These are phyloP conservation scores for Lasioglossum baleicum DNA, from an alignment of 1,140 invertebrate species.

Conservation along the genomic window DNA sequence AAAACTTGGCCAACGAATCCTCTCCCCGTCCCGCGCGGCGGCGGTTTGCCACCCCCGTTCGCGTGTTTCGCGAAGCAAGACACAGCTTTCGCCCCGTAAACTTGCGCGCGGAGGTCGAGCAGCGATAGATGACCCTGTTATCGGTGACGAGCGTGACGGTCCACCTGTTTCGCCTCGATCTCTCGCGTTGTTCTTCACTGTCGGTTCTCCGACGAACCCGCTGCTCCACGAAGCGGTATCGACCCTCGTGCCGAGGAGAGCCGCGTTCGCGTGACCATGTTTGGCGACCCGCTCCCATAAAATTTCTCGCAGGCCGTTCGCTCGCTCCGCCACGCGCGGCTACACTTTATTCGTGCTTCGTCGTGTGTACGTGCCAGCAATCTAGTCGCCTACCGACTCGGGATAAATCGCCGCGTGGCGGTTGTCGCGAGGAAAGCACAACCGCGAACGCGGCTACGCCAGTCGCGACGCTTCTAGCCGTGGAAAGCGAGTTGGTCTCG, in stretches of 20 bases:
- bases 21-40: background rate
- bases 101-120: conserved; percentile 37
- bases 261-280: conserved; percentile 63
- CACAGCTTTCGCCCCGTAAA: conserved; percentile 12
- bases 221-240: background rate
- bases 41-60: too few species aligned
- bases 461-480: conserved; percentile 18
- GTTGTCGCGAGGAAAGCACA: conserved; percentile 51
- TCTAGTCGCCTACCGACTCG: conserved; percentile 45
- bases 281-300: conserved; percentile 68
- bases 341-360: conserved; percentile 10
- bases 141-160: conserved; percentile 36
- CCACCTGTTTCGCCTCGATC: conserved; percentile 47
- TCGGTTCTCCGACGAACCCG: background rate
- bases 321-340: conserved; percentile 1
- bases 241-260: conserved; percentile 18
- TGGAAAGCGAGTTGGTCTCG: background rate
- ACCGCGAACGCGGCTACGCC: background rate
- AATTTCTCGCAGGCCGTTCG: conserved; percentile 52
- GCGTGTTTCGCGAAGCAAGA: too few species aligned
- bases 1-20: background rate
- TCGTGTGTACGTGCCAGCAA: background rate
- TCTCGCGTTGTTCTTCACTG: background rate
- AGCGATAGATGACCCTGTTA: conserved; percentile 46
- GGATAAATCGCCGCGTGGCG: conserved; percentile 61